Conservation (phyloP, 1,140 invertebrate genomes). For the Chlorops oryzae region DNA sequence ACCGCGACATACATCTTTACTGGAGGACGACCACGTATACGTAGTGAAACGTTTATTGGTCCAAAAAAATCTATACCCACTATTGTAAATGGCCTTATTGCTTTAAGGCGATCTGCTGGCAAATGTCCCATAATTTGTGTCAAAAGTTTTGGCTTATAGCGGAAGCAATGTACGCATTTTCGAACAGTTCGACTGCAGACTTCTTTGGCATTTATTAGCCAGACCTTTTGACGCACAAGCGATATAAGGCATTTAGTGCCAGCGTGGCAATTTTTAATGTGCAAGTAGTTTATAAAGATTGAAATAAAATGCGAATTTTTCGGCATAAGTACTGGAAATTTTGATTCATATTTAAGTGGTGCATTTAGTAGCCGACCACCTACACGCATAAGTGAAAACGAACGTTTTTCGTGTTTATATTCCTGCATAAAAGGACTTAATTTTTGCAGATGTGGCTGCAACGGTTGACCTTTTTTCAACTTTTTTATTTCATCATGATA, state of each 20-base stretch:
- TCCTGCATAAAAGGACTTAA: conserved; percentile 3
- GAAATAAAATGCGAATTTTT: conserved; percentile 7
- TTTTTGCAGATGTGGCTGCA: conserved; percentile 7
- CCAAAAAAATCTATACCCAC: conserved; percentile 15
- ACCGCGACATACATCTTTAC: conserved; percentile 14
- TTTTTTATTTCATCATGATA: conserved; percentile 5
- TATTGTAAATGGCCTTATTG: conserved; percentile 5
- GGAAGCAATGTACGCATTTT: conserved; percentile 10
- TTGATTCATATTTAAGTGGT: conserved; percentile 7
- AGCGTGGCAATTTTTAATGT: conserved; percentile 11
- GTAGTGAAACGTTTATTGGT: conserved; percentile 3
- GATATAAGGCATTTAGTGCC: conserved; percentile 5
- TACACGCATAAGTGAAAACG: conserved; percentile 8
- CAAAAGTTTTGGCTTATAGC: conserved; percentile 12
- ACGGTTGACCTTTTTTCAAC: background rate
- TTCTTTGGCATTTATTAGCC: conserved; percentile 12
- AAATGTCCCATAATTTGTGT: conserved; percentile 11
- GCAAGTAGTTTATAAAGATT: conserved; percentile 4
- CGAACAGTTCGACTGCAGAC: conserved; percentile 7
- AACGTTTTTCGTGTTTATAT: background rate
- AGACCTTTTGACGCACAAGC: conserved; percentile 10
- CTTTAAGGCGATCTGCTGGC: conserved; percentile 4
- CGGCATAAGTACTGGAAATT: conserved; percentile 8
- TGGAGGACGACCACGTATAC: conserved; percentile 5
- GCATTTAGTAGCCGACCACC: conserved; percentile 8